These are phyloP conservation scores for Orthonevra nobilis DNA, from an alignment of 2,888 invertebrate genomes.

Conservation along the genomic window DNA sequence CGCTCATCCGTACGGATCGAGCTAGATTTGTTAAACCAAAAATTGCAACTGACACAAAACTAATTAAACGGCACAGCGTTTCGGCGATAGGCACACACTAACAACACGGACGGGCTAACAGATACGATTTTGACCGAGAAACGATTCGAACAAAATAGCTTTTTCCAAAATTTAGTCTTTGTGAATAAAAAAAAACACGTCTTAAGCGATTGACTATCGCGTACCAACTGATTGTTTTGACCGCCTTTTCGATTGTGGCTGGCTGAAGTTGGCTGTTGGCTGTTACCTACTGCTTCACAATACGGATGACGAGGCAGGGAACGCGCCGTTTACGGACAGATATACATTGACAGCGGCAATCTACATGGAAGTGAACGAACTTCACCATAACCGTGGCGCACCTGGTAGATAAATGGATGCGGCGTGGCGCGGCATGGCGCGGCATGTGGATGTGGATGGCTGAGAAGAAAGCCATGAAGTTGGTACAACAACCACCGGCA, in stretches of 20 bases:
- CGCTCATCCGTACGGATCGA: too few species aligned
- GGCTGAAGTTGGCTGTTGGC: too few species aligned
- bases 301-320: conserved; percentile 60
- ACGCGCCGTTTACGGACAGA: conserved; percentile 44
- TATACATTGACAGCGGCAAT: conserved; percentile 35
- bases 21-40: too few species aligned
- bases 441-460: conserved; percentile 16
- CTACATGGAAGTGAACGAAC: conserved; percentile 64
- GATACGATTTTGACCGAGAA: conserved; percentile 25
- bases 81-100: conserved; percentile 21
- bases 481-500: conserved; percentile 36
- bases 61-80: conserved; percentile 15
- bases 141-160: too few species aligned
- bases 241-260: conserved; percentile 74
- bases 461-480: conserved; percentile 53
- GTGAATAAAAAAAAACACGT: conserved; percentile 73
- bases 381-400: conserved; percentile 65
- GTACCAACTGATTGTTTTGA: conserved; percentile 78
- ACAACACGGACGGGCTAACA: neutral
- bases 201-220: conserved; percentile 78
- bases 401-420: conserved; percentile 50
- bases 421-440: too few species aligned
- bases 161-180: too few species aligned
- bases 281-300: conserved; percentile 65
- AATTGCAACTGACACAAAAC: conserved; percentile 46